A percentile compares a stretch with the other conserved stretches of the same genome.
Evolutionary conservation across 2,888 invertebrate genomes (phyloP).

Genomic region (Rutpela maculata): DNA sequence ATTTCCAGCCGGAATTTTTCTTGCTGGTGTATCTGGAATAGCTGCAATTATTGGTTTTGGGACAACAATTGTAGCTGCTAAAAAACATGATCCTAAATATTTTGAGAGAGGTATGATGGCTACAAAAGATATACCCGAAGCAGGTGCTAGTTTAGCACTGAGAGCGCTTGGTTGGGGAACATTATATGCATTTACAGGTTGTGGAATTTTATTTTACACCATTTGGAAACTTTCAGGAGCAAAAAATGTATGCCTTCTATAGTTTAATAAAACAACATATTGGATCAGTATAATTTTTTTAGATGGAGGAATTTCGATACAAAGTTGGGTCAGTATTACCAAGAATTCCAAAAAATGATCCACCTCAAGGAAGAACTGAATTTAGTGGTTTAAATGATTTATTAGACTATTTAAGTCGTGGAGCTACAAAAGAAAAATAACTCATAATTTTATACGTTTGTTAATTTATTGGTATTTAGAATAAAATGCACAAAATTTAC

Average conservation of each 20-base stretch:
- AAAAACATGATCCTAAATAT: slow-evolving; percentile 86
- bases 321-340: slow-evolving; percentile 89
- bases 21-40: slow-evolving; percentile 84
- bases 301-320: slow-evolving; percentile 88
- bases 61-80: slow-evolving; percentile 84
- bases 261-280: not conserved
- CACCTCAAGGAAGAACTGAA: slow-evolving; percentile 89
- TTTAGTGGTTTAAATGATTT: slow-evolving; percentile 91
- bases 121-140: slow-evolving; percentile 80
- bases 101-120: slow-evolving; percentile 84
- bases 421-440: slow-evolving; percentile 64
- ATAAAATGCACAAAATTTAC: not conserved
- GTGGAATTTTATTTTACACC: slow-evolving; percentile 86
- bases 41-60: slow-evolving; percentile 90
- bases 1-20: slow-evolving; percentile 81
- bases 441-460: not conserved
- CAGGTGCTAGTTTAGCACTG: slow-evolving; percentile 86
- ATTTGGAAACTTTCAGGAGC: slow-evolving; percentile 94
- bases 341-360: slow-evolving; percentile 84
- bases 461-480: not conserved
- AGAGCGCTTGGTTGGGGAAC: slow-evolving; percentile 93
- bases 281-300: slow-evolving; percentile 62
- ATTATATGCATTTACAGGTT: slow-evolving; percentile 90
- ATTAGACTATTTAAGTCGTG: slow-evolving; percentile 83
- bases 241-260: slow-evolving; percentile 80